These are phyloP conservation scores for Herpetotheres cachinnans DNA, from an alignment of 2,113 vertebrate genomes.

Conservation along the genomic window DNA sequence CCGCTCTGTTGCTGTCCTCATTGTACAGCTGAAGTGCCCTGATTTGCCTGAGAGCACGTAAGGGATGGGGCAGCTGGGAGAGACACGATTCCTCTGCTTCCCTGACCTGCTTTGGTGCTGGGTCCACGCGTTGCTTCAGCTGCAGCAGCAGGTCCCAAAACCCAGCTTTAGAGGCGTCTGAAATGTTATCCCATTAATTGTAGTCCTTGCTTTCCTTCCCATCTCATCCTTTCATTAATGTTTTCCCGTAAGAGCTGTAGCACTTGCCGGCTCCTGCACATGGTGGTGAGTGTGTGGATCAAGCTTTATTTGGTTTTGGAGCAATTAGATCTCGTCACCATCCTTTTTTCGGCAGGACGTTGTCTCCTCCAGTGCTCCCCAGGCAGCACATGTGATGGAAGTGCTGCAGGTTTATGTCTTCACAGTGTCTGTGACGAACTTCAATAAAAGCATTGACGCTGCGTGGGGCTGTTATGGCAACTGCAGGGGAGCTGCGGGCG, in stretches of 20 bases:
- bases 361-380: neutral
- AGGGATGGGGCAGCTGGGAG: neutral
- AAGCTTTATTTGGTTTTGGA: slow-evolving; percentile 14
- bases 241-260: neutral
- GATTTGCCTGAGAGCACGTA: neutral
- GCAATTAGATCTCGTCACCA: neutral
- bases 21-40: neutral
- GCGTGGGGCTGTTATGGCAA: neutral
- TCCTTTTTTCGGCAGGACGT: neutral
- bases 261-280: neutral
- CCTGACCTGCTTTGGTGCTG: neutral
- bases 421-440: neutral
- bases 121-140: accelerated
- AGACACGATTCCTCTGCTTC: neutral
- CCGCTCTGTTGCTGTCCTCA: neutral
- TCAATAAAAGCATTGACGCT: neutral
- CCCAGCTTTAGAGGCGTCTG: neutral
- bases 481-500: neutral
- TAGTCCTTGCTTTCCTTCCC: neutral
- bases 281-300: neutral
- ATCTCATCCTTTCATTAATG: neutral
- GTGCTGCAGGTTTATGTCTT: neutral
- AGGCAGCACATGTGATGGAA: neutral
- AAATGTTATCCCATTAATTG: neutral
- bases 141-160: neutral